These are phyloP conservation scores for Malthinus flaveolus DNA, from an alignment of 2,888 invertebrate genomes.

Conservation along the genomic window DNA sequence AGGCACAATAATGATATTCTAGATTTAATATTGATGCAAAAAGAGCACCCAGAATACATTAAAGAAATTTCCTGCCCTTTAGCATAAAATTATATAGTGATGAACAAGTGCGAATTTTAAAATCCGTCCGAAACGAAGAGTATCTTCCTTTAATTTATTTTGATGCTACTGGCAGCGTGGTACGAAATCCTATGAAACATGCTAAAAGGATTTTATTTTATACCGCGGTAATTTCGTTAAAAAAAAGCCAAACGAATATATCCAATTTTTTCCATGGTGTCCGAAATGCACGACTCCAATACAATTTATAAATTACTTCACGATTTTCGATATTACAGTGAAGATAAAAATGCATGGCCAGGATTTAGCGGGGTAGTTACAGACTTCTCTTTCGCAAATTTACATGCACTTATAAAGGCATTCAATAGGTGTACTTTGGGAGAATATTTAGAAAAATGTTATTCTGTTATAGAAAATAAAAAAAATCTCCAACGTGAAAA, in stretches of 20 bases:
- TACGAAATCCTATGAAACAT: slow-evolving; percentile 17
- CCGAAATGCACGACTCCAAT: not conserved
- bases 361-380: slow-evolving; percentile 24
- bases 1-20: not conserved
- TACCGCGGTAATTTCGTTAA: not conserved
- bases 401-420: slow-evolving; percentile 16
- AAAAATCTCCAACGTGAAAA: too few relatives aligned
- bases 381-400: slow-evolving; percentile 29
- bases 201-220: slow-evolving; percentile 5
- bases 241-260: too few relatives aligned
- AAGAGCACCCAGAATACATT: slow-evolving; percentile 30
- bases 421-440: too few relatives aligned
- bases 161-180: slow-evolving; percentile 32
- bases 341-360: slow-evolving; percentile 25
- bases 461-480: too few relatives aligned
- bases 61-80: slow-evolving; percentile 29
- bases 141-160: slow-evolving; percentile 18
- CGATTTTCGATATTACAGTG: slow-evolving; percentile 12
- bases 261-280: slow-evolving; percentile 1
- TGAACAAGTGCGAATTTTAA: slow-evolving; percentile 23
- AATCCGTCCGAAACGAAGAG: not conserved
- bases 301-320: not conserved
- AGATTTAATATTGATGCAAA: slow-evolving; percentile 19
- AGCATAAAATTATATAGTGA: slow-evolving; percentile 29
- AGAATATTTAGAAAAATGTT: too few relatives aligned